Evolutionary conservation across 2,797 vertebrate genomes (phyloP).

Genomic region (Typhlichthys eigenmanni): DNA sequence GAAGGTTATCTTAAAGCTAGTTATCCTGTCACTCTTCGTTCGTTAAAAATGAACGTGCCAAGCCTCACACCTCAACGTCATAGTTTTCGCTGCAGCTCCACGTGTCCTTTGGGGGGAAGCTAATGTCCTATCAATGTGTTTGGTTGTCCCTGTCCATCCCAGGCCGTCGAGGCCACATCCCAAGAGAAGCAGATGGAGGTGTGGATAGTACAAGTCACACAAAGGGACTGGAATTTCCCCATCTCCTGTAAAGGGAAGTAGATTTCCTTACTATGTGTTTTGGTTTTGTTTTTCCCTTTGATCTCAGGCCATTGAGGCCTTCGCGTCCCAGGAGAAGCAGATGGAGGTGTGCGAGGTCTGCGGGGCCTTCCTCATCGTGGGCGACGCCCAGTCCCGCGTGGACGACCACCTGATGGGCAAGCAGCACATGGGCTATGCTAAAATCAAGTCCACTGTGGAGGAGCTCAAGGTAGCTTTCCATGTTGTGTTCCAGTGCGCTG

Average conservation of each 20-base stretch:
- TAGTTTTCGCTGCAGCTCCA: no score
- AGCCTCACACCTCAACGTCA: no score
- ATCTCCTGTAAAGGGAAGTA: no score
- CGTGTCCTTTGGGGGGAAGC: no score
- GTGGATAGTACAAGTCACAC: conserved; percentile 59
- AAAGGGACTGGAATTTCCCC: no score
- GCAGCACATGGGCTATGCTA: conserved; percentile 99
- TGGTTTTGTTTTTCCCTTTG: background rate
- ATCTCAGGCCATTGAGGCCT: conserved; percentile 94
- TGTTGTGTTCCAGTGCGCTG: background rate
- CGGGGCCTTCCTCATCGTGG: conserved; percentile 97
- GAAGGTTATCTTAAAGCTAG: no score
- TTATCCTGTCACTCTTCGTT: no score
- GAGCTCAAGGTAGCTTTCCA: conserved; percentile 87
- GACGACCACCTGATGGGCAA: conserved; percentile 99
- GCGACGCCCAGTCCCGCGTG: conserved; percentile 96
- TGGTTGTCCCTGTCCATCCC: conserved; percentile 3
- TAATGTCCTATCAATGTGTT: background rate
- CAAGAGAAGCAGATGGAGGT: conserved; percentile 99
- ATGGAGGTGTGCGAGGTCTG: conserved; percentile 99
- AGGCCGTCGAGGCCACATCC: conserved; percentile 98
- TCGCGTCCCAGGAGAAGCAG: conserved; percentile 98
- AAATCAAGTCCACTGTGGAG: conserved; percentile 99
- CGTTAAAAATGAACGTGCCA: no score
- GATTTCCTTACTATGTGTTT: background rate